Conservation (phyloP, 2,888 invertebrate genomes). For the Zygogramma bicolorata region DNA sequence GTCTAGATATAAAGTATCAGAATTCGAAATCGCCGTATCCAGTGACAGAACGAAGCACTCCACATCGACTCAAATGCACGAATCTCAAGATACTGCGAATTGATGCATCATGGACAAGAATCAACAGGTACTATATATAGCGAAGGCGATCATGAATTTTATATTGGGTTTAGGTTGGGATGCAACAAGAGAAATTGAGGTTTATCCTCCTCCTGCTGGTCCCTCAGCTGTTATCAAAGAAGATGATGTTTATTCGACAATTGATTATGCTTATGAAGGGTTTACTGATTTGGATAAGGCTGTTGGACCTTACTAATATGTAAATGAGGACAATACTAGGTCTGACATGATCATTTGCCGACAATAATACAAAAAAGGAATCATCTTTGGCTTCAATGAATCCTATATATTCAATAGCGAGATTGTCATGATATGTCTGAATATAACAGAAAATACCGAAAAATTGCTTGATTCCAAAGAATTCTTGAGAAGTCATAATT, state of each 20-base stretch:
- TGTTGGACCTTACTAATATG: constrained; percentile 85
- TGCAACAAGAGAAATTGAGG: constrained; percentile 84
- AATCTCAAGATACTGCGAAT: constrained; percentile 74
- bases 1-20: constrained; percentile 70
- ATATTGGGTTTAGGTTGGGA: too few species aligned
- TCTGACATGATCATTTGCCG: constrained; percentile 83
- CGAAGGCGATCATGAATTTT: too few species aligned
- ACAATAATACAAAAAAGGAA: constrained; percentile 83
- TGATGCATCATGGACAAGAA: constrained; percentile 76
- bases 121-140: too few species aligned
- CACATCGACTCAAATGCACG: constrained; percentile 71
- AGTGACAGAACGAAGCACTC: constrained; percentile 77
- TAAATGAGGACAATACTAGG: constrained; percentile 79
- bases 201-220: constrained; percentile 93
- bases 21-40: constrained; percentile 79
- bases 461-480: constrained; percentile 65
- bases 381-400: constrained; percentile 89
- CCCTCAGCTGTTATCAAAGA: constrained; percentile 90
- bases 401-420: constrained; percentile 89
- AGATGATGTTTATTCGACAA: constrained; percentile 82
- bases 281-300: constrained; percentile 83
- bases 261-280: constrained; percentile 85
- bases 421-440: constrained; percentile 75
- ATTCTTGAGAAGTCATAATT: constrained; percentile 59
- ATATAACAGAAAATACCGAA: constrained; percentile 69